phyloP scores from a whole-genome alignment of 2,113 vertebrate genomes.

The Petrocephalus microphthalmus region DNA sequence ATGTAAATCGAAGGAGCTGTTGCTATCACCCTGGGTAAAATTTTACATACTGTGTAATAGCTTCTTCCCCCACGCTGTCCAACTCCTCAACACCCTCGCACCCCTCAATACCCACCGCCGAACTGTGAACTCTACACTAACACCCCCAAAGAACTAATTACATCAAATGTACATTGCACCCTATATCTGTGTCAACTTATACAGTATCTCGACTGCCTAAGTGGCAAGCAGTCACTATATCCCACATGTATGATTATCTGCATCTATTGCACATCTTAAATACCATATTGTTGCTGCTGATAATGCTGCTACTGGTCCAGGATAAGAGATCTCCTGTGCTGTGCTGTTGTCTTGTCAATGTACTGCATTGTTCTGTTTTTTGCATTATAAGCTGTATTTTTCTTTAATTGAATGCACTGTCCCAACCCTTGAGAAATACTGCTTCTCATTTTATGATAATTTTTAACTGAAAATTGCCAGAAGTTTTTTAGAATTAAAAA shows the following conservation, averaged over 20 bases:
- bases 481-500: no score
- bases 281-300: background rate
- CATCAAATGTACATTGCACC: background rate
- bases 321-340: background rate
- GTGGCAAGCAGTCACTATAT: background rate
- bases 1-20: conserved; percentile 49
- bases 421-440: background rate
- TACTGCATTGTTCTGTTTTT: background rate
- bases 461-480: no score
- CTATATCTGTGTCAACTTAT: background rate
- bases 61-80: no score
- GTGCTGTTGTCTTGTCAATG: background rate
- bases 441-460: background rate
- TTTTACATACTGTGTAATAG: no score
- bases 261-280: background rate
- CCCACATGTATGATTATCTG: background rate
- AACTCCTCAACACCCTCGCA: no score
- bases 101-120: background rate
- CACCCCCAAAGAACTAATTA: background rate
- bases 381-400: background rate
- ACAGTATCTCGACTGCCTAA: background rate
- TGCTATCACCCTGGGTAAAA: conserved; percentile 27
- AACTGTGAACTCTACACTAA: background rate
- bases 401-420: background rate
- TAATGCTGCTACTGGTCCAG: background rate